phyloP scores from a whole-genome alignment of 2,113 vertebrate species.

The Myotis brandtii region DNA sequence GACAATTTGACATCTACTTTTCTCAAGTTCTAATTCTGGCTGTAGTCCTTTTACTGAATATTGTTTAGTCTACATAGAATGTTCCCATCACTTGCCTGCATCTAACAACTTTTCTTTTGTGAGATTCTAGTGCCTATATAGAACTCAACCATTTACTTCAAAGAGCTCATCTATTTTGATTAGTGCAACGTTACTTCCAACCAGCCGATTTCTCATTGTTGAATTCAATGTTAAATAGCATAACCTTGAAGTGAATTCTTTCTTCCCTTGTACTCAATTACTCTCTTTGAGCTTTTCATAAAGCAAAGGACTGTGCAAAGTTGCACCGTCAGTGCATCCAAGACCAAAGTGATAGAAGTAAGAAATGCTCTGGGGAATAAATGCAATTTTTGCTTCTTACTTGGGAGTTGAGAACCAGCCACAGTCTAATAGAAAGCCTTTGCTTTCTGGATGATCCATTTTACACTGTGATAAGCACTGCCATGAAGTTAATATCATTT shows the following conservation, averaged over 20 bases:
- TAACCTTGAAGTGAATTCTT: constrained; percentile 75
- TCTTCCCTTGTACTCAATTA: constrained; percentile 72
- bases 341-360: constrained; percentile 44
- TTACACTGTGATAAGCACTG: constrained; percentile 52
- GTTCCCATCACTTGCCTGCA: background rate
- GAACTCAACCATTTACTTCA: background rate
- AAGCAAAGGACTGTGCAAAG: constrained; percentile 49
- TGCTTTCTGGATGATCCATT: constrained; percentile 50
- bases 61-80: background rate
- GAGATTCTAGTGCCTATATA: background rate
- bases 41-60: background rate
- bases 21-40: background rate
- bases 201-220: constrained; percentile 27
- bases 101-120: background rate
- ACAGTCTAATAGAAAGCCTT: constrained; percentile 58
- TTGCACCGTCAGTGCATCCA: background rate
- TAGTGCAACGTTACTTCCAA: constrained; percentile 52
- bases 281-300: constrained; percentile 68
- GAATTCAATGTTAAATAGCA: constrained; percentile 69
- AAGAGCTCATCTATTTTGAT: constrained; percentile 58
- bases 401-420: constrained; percentile 42
- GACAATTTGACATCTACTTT: background rate
- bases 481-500: constrained; percentile 61
- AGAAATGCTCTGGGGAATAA: constrained; percentile 65
- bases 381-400: constrained; percentile 55